A percentile compares a stretch with the other conserved stretches of the same genome.
Evolutionary conservation across 2,797 vertebrate genomes (phyloP).

Genomic region (Amblyraja radiata): DNA sequence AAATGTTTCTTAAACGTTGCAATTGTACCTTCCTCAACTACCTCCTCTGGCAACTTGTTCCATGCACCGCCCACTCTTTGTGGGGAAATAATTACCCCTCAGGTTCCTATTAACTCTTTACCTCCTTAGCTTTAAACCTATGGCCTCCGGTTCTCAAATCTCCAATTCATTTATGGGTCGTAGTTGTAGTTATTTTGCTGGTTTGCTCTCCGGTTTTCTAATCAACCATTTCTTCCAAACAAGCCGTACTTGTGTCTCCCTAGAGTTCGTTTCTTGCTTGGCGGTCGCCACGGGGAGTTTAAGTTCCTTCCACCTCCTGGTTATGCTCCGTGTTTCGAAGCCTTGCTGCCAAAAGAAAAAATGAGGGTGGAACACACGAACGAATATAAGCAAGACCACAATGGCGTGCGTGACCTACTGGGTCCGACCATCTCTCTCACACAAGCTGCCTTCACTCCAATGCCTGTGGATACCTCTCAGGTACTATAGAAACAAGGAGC

Average conservation of each 20-base stretch:
- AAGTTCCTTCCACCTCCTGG: slow-evolving; percentile 90
- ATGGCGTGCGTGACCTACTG: slow-evolving; percentile 67
- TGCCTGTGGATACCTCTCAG: slow-evolving; percentile 89
- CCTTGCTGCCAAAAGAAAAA: slow-evolving; percentile 83
- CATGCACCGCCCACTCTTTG: too few relatives aligned
- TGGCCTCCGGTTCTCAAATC: too few relatives aligned
- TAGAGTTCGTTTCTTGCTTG: slow-evolving; percentile 85
- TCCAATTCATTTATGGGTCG: neutral
- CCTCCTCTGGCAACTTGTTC: too few relatives aligned
- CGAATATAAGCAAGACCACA: slow-evolving; percentile 73
- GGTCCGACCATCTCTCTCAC: slow-evolving; percentile 80
- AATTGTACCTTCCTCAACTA: too few relatives aligned
- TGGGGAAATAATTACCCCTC: too few relatives aligned
- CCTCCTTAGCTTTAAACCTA: too few relatives aligned
- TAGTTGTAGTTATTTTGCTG: neutral
- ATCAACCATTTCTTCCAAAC: neutral
- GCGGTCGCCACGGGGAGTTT: slow-evolving; percentile 89
- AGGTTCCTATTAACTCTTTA: too few relatives aligned
- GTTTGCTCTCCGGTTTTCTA: neutral
- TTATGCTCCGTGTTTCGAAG: slow-evolving; percentile 87
- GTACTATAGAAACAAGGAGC: slow-evolving; percentile 49
- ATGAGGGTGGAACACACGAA: slow-evolving; percentile 81
- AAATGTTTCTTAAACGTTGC: too few relatives aligned
- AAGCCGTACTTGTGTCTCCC: slow-evolving; percentile 28
- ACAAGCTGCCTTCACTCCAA: slow-evolving; percentile 86